Conservation (phyloP, 2,888 invertebrate species). For the Synanthedon vespiformis region DNA sequence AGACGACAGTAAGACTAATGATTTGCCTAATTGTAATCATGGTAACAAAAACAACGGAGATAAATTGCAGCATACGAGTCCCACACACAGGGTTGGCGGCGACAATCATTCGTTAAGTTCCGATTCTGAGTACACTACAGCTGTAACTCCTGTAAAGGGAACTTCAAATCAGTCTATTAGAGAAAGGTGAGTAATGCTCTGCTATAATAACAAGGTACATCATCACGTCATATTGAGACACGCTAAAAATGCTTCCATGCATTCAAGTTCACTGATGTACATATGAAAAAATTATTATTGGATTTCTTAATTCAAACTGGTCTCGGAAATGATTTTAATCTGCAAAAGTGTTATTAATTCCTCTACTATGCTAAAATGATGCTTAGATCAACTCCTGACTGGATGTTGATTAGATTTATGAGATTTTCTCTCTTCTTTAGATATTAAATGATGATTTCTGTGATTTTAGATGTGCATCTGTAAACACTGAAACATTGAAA, state of each 20-base stretch:
- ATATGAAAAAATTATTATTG: too few species aligned
- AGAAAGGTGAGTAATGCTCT: slow-evolving; percentile 68
- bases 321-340: too few species aligned
- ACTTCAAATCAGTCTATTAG: slow-evolving; percentile 52
- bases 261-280: too few species aligned
- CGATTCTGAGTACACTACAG: slow-evolving; percentile 78
- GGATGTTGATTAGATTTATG: too few species aligned
- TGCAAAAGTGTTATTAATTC: too few species aligned
- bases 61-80: slow-evolving; percentile 44
- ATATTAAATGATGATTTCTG: too few species aligned
- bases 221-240: too few species aligned
- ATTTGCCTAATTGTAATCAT: slow-evolving; percentile 18
- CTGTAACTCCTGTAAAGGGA: slow-evolving; percentile 75
- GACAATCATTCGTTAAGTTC: slow-evolving; percentile 77
- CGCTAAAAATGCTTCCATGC: too few species aligned
- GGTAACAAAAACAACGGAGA: slow-evolving; percentile 39
- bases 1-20: slow-evolving; percentile 25
- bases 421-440: too few species aligned
- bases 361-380: too few species aligned
- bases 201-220: not conserved
- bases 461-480: slow-evolving; percentile 43
- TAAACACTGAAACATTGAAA: slow-evolving; percentile 46
- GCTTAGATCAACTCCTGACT: too few species aligned
- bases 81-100: slow-evolving; percentile 30
- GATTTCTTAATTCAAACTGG: too few species aligned